phyloP scores from a whole-genome alignment of 2,113 vertebrate genomes.

The Seriola aureovittata region DNA sequence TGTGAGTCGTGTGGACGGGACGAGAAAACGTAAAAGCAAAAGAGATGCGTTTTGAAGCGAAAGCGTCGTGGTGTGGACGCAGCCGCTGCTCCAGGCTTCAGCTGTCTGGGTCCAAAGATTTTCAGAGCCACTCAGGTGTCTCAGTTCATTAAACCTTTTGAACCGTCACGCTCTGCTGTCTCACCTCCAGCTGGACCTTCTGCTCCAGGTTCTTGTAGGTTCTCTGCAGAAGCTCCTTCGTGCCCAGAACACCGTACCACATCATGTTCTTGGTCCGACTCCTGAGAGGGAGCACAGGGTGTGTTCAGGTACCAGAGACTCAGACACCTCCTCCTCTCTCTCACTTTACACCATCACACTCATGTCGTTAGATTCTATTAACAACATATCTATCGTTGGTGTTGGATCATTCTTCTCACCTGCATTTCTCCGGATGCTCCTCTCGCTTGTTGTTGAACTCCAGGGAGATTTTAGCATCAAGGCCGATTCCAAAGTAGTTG shows the following conservation, averaged over 20 bases:
- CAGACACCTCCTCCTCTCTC: too few species aligned
- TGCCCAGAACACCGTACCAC: conserved; percentile 99
- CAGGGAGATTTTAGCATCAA: conserved; percentile 98
- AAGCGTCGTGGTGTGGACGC: too few species aligned
- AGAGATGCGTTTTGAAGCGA: too few species aligned
- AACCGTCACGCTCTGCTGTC: neutral
- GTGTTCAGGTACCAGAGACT: too few species aligned
- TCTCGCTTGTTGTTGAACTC: conserved; percentile 99
- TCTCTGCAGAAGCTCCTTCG: conserved; percentile 95
- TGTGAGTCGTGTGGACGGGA: too few species aligned
- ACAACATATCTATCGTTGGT: too few species aligned
- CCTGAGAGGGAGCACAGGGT: conserved; percentile 75
- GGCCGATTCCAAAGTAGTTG: conserved; percentile 98
- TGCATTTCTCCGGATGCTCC: conserved; percentile 98
- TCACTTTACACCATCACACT: too few species aligned
- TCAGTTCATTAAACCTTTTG: neutral
- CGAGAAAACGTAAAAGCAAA: too few species aligned
- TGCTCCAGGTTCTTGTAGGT: conserved; percentile 99
- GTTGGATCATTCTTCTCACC: conserved; percentile 80
- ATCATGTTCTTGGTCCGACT: conserved; percentile 99
- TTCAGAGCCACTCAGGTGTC: too few species aligned
- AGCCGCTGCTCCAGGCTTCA: too few species aligned
- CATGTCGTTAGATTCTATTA: too few species aligned
- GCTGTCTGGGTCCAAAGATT: neutral
- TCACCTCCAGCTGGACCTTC: conserved; percentile 97